Evolutionary conservation across 2,888 invertebrate species (phyloP), one percentile per base, ranked within the genome.

Genomic region (Drosophila merina): DNA sequence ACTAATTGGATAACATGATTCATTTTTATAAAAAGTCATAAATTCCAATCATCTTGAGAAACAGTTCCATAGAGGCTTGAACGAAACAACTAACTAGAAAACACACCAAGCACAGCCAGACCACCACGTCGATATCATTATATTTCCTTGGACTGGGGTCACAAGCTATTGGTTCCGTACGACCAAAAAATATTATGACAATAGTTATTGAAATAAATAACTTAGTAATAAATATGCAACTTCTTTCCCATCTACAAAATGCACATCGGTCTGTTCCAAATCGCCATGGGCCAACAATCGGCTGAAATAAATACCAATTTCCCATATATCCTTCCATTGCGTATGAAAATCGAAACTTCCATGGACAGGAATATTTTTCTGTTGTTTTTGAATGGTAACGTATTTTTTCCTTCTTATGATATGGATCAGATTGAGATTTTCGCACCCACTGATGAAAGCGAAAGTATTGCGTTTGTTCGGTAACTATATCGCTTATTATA

Each of bases 251-350:
- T 0, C 66, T 54, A 6, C 57, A 59, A 1, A 44, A 54, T 0
- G 64, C 6, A 7, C 28, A 38, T 0, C 36, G n/a, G 2, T 40
- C 26, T 6, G 56, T 49, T 9, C 68, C 76, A 14, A 66, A 50
- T 0, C 68, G 68, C 76, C 76, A 76, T 6, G 76, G 76, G 0
- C 76, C 76, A 4, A 59, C 51, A 10, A 76, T 9, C 4, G 76
- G 57, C 31, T 76, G 76, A 66, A 76, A 76, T n/a, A 76, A 57
- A 55, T 60, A 76, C 76, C 74, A 76, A 5, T 69, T 66, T 0
- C 62, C 63, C 64, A 76, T 66, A 36, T 42, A 58, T 6, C 7
- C 5, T 48, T 76, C 76, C 12, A 76, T 10, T n/a, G 72, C 50
- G 10, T 60, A 9, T 0, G 62, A 30, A 20, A 76, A 76, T 3